Evolutionary conservation across 2,797 vertebrate species (phyloP), one percentile per base, ranked within the genome.

Genomic region (Platyrinchus mystaceus): DNA sequence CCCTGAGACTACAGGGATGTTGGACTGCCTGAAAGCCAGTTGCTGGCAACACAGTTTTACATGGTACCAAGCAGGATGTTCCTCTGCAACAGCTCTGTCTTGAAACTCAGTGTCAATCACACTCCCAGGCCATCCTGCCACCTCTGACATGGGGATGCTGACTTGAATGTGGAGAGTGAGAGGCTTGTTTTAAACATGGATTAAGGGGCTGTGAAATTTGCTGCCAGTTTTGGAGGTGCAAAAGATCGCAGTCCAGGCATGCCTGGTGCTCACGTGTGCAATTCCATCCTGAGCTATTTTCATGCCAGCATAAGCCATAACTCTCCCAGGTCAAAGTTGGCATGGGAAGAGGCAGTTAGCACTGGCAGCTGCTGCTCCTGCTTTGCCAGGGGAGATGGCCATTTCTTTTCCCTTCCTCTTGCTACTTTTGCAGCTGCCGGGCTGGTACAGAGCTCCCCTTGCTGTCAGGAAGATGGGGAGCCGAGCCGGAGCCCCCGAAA

Each of bases 261-360:
- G 55, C 43, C 64, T 85, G 52, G 26, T 69, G 36, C 79, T 93
- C 83, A 69, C 4, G 1, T 91, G 73, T 64, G 41, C 9, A 6
- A 43, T 63, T 9, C 11, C 43, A 83, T 79, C 64, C 87, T 39
- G 81, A 73, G 41, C 20, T 67, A 59, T 84, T 83, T 94, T 79
- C 0, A 0, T 63, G 81, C 84, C 89, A 92, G 84, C 71, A 60
- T 73, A 91, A 95, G 83, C 85, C 0, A 0, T 88, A 88, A 75
- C 73, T 94, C 84, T 95, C 84, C 21, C 66, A 91, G 93, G 93
- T 95, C 94, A 87, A 79, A 92, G 64, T 15, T 94, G 93, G 87
- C 94, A 83, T 67, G 75, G 68, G 60, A 71, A 94, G 89, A 92
- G 56, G 71, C 68, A 92, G 63, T 95, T 70, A 79, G 84, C 5